Evolutionary conservation across 2,888 invertebrate species (phyloP).

Genomic region (Macrosiphum euphorbiae): DNA sequence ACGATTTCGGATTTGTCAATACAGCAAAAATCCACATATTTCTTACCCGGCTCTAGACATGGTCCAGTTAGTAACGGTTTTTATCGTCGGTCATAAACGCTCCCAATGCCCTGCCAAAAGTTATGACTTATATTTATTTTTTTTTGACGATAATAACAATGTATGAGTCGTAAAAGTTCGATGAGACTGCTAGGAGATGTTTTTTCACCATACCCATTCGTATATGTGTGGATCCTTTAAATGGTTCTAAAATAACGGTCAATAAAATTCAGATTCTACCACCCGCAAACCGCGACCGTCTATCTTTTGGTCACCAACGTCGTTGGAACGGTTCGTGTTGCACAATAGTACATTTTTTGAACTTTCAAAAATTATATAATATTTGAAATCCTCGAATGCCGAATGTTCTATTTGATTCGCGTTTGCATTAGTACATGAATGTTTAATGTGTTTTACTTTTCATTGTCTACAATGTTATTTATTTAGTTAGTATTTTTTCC

Average conservation of each 20-base stretch:
- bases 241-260: conserved; percentile 47
- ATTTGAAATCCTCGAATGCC: not conserved
- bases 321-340: not conserved
- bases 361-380: not conserved
- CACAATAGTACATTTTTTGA: not conserved
- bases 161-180: conserved; percentile 55
- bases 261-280: conserved; percentile 50
- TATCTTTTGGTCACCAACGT: not conserved
- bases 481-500: conserved; percentile 35
- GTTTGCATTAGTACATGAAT: not conserved
- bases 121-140: conserved; percentile 58
- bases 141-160: conserved; percentile 56
- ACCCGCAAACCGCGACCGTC: not conserved
- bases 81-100: conserved; percentile 61
- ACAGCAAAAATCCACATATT: conserved; percentile 47
- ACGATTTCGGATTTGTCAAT: conserved; percentile 55
- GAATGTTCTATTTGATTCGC: not conserved
- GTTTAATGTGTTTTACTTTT: not conserved
- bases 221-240: conserved; percentile 20
- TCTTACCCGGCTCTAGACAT: not conserved
- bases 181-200: conserved; percentile 29
- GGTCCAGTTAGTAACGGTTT: conserved; percentile 52
- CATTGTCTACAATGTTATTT: conserved; percentile 6
- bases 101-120: conserved; percentile 53
- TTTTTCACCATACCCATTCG: conserved; percentile 1